Percentiles rank a stretch among this genome's conserved stretches.
phyloP scores from a whole-genome alignment of 2,113 vertebrate species.

The Cisticola juncidis region DNA sequence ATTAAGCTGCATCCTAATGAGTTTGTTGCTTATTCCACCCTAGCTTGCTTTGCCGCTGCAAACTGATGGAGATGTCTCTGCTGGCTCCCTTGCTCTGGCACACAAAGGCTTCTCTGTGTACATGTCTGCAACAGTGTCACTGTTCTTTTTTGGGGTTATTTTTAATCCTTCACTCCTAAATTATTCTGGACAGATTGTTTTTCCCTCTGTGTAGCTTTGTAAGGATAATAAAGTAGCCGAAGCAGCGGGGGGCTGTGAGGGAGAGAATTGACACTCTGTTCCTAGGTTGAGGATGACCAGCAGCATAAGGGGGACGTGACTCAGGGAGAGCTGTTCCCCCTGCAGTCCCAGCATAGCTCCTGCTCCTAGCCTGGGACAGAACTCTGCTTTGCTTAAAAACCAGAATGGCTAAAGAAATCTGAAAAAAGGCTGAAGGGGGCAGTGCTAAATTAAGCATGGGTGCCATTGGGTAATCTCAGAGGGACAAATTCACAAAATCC shows the following conservation, averaged over 20 bases:
- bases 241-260: background rate
- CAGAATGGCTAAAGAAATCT: background rate
- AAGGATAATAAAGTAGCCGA: background rate
- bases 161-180: background rate
- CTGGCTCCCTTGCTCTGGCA: slow-evolving; percentile 12
- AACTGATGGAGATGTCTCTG: slow-evolving; percentile 49
- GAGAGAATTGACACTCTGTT: background rate
- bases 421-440: rapidly evolving
- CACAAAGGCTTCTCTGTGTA: slow-evolving; percentile 43
- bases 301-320: rapidly evolving
- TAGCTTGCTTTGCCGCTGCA: background rate
- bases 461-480: background rate
- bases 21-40: background rate
- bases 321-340: rapidly evolving
- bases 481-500: background rate
- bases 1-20: background rate
- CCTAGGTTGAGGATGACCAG: background rate
- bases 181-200: background rate
- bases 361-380: background rate
- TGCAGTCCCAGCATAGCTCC: background rate
- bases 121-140: background rate
- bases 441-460: background rate
- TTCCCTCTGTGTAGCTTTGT: slow-evolving; percentile 12
- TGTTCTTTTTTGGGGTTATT: background rate
- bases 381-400: background rate